Evolutionary conservation across 92 coral and sea anemone species (phyloP).

Genomic region (Micromussa lordhowensis): DNA sequence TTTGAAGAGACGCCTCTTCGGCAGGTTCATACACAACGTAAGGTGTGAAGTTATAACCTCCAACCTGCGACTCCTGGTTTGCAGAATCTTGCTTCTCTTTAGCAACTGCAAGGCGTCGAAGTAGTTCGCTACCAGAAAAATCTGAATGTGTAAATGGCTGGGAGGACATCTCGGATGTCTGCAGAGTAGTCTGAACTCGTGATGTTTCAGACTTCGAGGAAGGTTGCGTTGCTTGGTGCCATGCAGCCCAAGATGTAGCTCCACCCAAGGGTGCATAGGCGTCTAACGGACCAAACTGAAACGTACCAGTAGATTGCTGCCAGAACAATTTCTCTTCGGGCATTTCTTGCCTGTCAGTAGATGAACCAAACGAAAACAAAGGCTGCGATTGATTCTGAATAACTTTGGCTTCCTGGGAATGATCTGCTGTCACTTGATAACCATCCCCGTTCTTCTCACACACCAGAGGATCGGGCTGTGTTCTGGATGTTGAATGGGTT

Average conservation of each 20-base stretch:
- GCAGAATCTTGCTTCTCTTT: conserved; percentile 25
- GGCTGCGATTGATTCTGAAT: conserved; percentile 10
- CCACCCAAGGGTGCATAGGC: conserved; percentile 69
- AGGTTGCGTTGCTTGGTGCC: conserved; percentile 67
- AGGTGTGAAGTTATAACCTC: conserved; percentile 62
- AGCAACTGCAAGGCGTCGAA: conserved; percentile 26
- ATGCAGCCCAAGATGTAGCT: conserved; percentile 58
- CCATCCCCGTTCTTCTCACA: conserved; percentile 37
- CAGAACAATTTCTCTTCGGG: conserved; percentile 59
- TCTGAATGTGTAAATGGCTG: conserved; percentile 11
- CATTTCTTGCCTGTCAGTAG: neutral
- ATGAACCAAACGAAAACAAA: neutral
- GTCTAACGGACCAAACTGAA: conserved; percentile 61
- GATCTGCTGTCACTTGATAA: neutral
- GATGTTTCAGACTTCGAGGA: conserved; percentile 8
- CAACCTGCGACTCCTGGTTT: conserved; percentile 11
- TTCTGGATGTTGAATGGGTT: conserved; percentile 22
- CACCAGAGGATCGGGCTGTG: conserved; percentile 46
- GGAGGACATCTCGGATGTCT: neutral
- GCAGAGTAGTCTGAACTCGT: neutral
- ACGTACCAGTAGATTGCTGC: conserved; percentile 72
- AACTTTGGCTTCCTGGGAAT: neutral
- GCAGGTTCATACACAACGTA: conserved; percentile 52
- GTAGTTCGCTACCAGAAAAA: conserved; percentile 23
- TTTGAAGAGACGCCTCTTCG: neutral